phyloP scores from a whole-genome alignment of 2,888 invertebrate genomes.

The Leptinotarsa peninsularis region DNA sequence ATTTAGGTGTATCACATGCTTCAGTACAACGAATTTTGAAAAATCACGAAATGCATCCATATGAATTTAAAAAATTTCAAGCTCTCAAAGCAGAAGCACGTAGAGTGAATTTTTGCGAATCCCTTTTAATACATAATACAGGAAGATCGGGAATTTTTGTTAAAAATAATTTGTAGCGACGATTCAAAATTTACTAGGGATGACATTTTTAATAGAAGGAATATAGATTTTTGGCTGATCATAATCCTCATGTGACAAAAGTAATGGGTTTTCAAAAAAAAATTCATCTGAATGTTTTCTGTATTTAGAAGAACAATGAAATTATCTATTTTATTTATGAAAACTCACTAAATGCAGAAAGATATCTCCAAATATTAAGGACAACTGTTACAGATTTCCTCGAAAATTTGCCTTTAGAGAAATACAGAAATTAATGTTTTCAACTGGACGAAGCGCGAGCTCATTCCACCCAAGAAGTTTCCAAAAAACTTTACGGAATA shows the following conservation, averaged over 20 bases:
- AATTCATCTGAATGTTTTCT: no score
- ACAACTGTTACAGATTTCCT: neutral
- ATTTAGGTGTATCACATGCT: no score
- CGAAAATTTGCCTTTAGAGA: neutral
- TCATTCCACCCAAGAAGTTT: neutral
- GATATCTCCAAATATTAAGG: no score
- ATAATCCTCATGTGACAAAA: no score
- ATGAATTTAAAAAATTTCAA: neutral
- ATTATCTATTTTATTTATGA: no score
- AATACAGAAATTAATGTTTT: neutral
- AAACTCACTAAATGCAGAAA: no score
- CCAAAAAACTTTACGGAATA: neutral
- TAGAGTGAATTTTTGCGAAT: neutral
- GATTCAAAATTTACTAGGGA: neutral
- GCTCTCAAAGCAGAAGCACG: neutral
- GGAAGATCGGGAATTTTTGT: constrained; percentile 5
- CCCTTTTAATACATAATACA: neutral
- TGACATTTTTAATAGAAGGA: neutral
- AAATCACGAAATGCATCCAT: no score
- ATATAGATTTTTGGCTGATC: no score
- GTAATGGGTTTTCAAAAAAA: no score
- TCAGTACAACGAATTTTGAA: no score
- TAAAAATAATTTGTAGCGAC: neutral
- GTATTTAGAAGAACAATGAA: no score
- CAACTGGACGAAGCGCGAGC: neutral